Conservation (phyloP, 2,888 invertebrate genomes). For the Leptopilina myrica region DNA sequence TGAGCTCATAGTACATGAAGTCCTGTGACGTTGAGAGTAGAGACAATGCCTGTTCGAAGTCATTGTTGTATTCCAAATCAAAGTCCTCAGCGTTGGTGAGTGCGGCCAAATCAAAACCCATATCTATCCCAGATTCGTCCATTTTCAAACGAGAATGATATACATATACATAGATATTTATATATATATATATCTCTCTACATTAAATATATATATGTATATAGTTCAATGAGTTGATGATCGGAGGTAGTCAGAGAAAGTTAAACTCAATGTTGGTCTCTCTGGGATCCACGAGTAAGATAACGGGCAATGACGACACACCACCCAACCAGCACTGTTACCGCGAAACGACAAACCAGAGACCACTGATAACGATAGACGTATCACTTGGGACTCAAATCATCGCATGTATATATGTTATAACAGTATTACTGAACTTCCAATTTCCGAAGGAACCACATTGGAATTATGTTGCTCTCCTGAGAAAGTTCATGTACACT, state of each 20-base stretch:
- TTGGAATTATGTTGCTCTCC: constrained; percentile 13
- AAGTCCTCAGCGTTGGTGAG: constrained; percentile 76
- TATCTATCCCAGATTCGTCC: constrained; percentile 83
- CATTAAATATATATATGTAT: too few relatives aligned
- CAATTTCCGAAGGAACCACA: constrained; percentile 30
- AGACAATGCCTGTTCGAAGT: constrained; percentile 80
- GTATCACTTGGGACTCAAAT: constrained; percentile 36
- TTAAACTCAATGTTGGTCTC: constrained; percentile 28
- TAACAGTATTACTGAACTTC: constrained; percentile 37
- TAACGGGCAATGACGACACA: constrained; percentile 31
- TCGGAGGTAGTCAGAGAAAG: constrained; percentile 30
- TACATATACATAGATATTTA: neutral
- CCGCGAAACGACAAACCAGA: constrained; percentile 26
- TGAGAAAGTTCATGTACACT: constrained; percentile 15
- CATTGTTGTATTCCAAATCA: constrained; percentile 78
- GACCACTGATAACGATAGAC: constrained; percentile 36
- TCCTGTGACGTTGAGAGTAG: constrained; percentile 78
- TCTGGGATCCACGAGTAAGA: constrained; percentile 19
- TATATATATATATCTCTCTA: too few relatives aligned
- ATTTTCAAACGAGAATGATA: constrained; percentile 65
- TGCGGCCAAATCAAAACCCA: constrained; percentile 82
- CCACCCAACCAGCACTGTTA: constrained; percentile 17
- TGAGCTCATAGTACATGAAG: constrained; percentile 82
- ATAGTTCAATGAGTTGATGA: constrained; percentile 26
- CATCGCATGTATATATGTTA: constrained; percentile 7